Evolutionary conservation across 2,888 invertebrate genomes (phyloP), one percentile per base, ranked within the genome.

Genomic region (Vanessa cardui): DNA sequence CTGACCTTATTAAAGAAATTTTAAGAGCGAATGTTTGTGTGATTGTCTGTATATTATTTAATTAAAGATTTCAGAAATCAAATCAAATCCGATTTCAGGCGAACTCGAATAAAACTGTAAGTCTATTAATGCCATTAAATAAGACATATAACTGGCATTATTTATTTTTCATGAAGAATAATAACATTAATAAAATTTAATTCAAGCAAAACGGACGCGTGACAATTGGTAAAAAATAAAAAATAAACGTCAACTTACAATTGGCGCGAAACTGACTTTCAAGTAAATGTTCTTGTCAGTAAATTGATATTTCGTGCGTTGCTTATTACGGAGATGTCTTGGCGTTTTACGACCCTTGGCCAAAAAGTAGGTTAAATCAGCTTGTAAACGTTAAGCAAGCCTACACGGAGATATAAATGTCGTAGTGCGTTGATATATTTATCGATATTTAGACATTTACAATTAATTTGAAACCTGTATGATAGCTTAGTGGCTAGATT

Each of bases 361-460:
- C 77, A 79, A 85, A 86, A 87, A 81, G 81, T 83, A 80, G 80
- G 84, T 87, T 87, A 83, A 84, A 83, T 83, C 83, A 85, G 76
- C 73, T 73, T 79, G 77, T 79, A 76, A 76, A 80, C 76, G 49
- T 56, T 68, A 60, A 62, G 52, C 58, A 64, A 64, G 16, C n/a
- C 21, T 52, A 52, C 20, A 20, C 49, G 20, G 49, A 8, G 39
- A 12, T 12, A 39, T 9, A 39, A 39, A 39, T 39, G 39, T 39
- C 39, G 12, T 12, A 3, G 39, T 18, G 49, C 18, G 26, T 5
- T 21, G n/a, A 6, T 26, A 52, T 52, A 21, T 21, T 16, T 46
- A 47, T 47, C 18, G 47, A n/a, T 47, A 46, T 46, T n/a, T 46
- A 47, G 39, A 39, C 39, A 20, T 47, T 47, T 47, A 18, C 18